Conservation (phyloP, 2,888 invertebrate genomes). For the Mimachlamys varia region DNA sequence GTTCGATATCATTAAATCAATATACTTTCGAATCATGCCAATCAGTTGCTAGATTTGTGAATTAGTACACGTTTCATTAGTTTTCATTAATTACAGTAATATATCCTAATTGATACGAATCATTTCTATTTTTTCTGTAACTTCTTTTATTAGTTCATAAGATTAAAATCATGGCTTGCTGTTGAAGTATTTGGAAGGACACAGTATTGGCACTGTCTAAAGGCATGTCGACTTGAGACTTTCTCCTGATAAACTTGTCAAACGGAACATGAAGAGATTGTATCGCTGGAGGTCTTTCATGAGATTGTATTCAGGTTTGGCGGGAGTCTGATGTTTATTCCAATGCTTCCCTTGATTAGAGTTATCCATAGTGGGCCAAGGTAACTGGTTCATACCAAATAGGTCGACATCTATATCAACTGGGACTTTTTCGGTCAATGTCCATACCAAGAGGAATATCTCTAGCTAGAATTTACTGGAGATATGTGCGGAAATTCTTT, state of each 20-base stretch:
- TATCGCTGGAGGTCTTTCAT: not conserved
- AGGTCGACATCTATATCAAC: not conserved
- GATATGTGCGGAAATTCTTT: not conserved
- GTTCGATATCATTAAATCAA: not conserved
- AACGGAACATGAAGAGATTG: not conserved
- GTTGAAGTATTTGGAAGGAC: not conserved
- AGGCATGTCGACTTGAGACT: not conserved
- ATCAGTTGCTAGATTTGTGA: not conserved
- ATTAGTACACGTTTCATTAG: not conserved
- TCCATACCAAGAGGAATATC: not conserved
- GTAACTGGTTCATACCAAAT: not conserved
- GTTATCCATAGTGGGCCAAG: not conserved
- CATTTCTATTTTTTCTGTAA: not conserved
- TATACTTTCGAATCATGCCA: not conserved
- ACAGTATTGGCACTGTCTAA: not conserved
- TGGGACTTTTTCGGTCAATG: not conserved
- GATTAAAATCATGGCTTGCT: not conserved
- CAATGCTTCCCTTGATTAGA: not conserved
- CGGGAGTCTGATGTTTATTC: not conserved
- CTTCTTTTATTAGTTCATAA: not conserved
- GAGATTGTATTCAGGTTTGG: not conserved
- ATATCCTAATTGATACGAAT: not conserved
- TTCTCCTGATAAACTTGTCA: not conserved
- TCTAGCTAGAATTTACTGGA: not conserved
- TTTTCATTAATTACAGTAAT: conserved; percentile 15